Evolutionary conservation across 2,113 vertebrate genomes (phyloP), one percentile per base, ranked within the genome.

Genomic region (Paratilapia polleni): DNA sequence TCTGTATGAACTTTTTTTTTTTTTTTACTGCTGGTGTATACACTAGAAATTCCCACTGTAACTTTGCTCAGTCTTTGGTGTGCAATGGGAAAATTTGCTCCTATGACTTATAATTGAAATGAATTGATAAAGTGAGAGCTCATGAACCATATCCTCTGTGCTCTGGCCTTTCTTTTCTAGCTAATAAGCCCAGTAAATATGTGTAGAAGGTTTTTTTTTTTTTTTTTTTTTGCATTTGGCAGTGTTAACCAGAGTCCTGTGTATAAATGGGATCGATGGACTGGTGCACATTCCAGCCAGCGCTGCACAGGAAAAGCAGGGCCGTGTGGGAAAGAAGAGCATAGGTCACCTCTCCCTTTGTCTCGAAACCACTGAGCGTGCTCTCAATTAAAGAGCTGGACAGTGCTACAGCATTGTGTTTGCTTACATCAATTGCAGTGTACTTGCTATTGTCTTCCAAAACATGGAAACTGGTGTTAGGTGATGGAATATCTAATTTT

Each of bases 251-350:
- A 10, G 54, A 38, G 38, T 79, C 2, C 4, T 81, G 79, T 1
- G 19, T 58, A 64, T 76, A 28, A 81, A 77, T 79, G 68, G 64
- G 78, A 28, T 43, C 5, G 6, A 49, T 8, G n/a, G 20, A 54
- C 61, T 3, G 36, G 34, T 10, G 31, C 70, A 14, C 89, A 88
- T 92, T 88, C 85, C 87, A 4, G 73, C 22, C n/a, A 1, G 19
- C 80, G 43, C 77, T 84, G 83, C 80, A 2, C 6, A 2, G 54
- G 31, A n/a, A 31, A 57, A 73, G 56, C 54, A 17, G 81, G 59
- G 26, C 47, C 7, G 58, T 89, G 91, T 93, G 92, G 91, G 91
- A 91, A 92, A 85, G 79, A 59, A 34, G 81, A 41, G 76, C 49
- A 0, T n/a, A 76, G 91, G 89, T 91, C 88, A 60, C 52, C 4